Evolutionary conservation across 2,888 invertebrate species (phyloP).

Genomic region (Erynnis tages): DNA sequence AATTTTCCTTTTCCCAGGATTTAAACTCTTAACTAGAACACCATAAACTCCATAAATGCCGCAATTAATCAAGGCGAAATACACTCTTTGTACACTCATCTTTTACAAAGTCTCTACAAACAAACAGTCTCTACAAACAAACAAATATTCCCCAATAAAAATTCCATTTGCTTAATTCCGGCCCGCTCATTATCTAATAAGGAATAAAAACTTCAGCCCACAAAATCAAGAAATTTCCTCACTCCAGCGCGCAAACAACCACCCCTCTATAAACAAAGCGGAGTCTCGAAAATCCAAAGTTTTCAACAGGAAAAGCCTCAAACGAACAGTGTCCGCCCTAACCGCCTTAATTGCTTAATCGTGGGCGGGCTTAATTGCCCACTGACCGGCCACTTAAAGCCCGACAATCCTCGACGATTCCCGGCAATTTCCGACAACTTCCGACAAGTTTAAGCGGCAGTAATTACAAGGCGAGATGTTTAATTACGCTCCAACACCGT

Average conservation of each 20-base stretch:
- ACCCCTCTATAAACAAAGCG: constrained; percentile 28
- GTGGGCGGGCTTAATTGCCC: constrained; percentile 72
- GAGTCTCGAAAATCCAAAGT: constrained; percentile 52
- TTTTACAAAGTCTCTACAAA: too few species aligned
- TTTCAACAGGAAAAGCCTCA: constrained; percentile 64
- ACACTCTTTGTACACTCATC: too few species aligned
- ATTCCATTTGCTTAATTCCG: constrained; percentile 2
- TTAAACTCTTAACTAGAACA: too few species aligned
- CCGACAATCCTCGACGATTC: constrained; percentile 59
- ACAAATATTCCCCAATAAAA: constrained; percentile 2
- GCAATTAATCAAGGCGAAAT: too few species aligned
- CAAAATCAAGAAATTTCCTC: constrained; percentile 25
- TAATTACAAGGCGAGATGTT: constrained; percentile 80
- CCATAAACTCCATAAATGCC: too few species aligned
- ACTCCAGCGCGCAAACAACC: constrained; percentile 8
- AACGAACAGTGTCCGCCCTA: constrained; percentile 71
- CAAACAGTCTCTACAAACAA: not conserved
- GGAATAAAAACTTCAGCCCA: constrained; percentile 14
- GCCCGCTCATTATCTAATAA: constrained; percentile 7
- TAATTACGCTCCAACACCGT: constrained; percentile 69
- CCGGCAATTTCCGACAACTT: constrained; percentile 61
- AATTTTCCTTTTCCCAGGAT: too few species aligned
- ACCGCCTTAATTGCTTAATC: constrained; percentile 79
- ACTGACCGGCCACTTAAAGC: constrained; percentile 67
- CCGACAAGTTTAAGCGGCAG: constrained; percentile 54